Base-by-base conservation (phyloP, 2,888 invertebrate species). In the Heliconius cydno region DNA sequence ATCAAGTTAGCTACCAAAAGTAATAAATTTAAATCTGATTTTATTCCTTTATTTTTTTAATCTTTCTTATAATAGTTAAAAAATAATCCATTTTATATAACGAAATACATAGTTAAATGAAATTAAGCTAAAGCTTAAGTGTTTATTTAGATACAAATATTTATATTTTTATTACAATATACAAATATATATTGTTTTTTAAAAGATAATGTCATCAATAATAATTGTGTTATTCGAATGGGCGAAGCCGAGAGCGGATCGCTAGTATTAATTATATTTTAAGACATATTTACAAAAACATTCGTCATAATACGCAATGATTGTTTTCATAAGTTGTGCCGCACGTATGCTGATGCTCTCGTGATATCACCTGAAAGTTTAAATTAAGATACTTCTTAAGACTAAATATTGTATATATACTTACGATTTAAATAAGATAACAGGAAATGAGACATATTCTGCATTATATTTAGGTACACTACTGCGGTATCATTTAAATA, bases 341-440 rank as follows among this genome's bases (percentile, higher is more conserved):
- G 0, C 10, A 67, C 9, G 34, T 68, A 41, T 15, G 25, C 41
- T 41, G n/a, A 13, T 41, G 73, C 15, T 60, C 57, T 73, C 7
- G 60, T 73, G 60, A 34, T 60, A 38, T 60, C 73, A 73, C 52
- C 63, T 71, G 65, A 28, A 76, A 82, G 79, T 73, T 63, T 77
- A 80, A 78, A 80, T 67, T 78, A 77, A 78, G 63, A 80, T 25
- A 75, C 66, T 82, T 81, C 79, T 41, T 28, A 41, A 75, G 80
- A 83, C 81, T 81, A 81, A 72, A 77, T 60, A 76, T 25, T 82
- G 79, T 82, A 52, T 83, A 76, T 82, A 60, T 83, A 76, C 34
- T 71, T 78, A 78, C 72, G 82, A 81, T 81, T 83, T 83, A 82
- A 81, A 83, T 83, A 72, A 80, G 83, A 82, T 83, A 79, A 75